Conservation (phyloP, 2,113 vertebrate species). For the Lepus europaeus region DNA sequence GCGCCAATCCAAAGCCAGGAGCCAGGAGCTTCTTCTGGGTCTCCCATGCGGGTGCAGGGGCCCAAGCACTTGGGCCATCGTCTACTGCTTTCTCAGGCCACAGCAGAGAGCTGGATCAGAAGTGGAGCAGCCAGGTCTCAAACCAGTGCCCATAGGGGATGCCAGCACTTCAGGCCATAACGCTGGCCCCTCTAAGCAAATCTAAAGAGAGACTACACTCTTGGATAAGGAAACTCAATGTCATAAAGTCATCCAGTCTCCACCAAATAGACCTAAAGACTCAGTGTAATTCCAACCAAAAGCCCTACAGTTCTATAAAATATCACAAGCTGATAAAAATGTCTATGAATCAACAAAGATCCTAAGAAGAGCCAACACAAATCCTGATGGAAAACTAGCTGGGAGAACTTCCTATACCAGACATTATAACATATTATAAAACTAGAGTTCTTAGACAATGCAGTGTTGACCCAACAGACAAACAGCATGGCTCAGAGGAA, state of each 20-base stretch:
- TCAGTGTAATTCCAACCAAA: not conserved
- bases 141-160: no score
- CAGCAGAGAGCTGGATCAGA: no score
- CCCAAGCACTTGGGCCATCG: no score
- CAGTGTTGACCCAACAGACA: not conserved
- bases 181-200: not conserved
- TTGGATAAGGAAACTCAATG: conserved; percentile 10
- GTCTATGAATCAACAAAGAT: not conserved
- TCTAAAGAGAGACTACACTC: not conserved
- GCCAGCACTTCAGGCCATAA: no score
- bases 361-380: not conserved
- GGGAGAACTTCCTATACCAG: not conserved
- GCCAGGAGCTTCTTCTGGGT: no score
- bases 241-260: not conserved
- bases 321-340: conserved; percentile 8
- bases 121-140: no score
- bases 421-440: not conserved
- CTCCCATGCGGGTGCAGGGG: no score
- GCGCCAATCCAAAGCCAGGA: no score
- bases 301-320: not conserved
- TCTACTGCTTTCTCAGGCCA: no score
- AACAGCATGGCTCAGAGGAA: not conserved
- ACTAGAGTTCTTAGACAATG: not conserved
- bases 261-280: not conserved
- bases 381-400: not conserved